These are phyloP conservation scores for Sebastes alutus DNA, from an alignment of 2,797 vertebrate genomes.

Conservation along the genomic window DNA sequence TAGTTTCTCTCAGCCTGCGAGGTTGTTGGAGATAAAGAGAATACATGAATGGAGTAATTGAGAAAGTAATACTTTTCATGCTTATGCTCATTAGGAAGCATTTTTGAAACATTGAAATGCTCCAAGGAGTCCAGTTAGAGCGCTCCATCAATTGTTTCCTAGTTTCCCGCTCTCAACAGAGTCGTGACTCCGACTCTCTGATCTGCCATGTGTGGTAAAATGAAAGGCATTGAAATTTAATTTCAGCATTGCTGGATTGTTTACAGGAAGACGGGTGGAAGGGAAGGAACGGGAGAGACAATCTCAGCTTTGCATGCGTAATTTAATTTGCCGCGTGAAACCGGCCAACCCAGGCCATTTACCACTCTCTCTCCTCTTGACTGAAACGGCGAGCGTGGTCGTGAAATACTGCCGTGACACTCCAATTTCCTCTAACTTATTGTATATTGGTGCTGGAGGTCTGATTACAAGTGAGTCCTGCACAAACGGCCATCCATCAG, in stretches of 20 bases:
- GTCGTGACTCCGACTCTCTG: background rate
- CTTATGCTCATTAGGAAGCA: background rate
- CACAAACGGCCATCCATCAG: slow-evolving; percentile 65
- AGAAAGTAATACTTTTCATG: background rate
- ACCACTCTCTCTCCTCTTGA: slow-evolving; percentile 1
- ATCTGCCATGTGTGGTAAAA: slow-evolving; percentile 28
- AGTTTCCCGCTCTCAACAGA: background rate
- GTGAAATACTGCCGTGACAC: slow-evolving; percentile 57
- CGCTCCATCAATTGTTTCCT: background rate
- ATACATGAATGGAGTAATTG: background rate
- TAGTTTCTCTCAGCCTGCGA: background rate
- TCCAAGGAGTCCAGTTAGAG: background rate
- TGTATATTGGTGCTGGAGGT: slow-evolving; percentile 53
- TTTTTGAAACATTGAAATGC: background rate
- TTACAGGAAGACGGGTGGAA: slow-evolving; percentile 8
- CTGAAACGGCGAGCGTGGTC: background rate
- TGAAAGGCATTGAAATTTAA: slow-evolving; percentile 23
- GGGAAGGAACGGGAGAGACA: background rate
- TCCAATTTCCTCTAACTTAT: slow-evolving; percentile 66
- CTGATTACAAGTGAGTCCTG: slow-evolving; percentile 63
- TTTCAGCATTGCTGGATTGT: slow-evolving; percentile 33
- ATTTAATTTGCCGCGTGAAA: slow-evolving; percentile 53
- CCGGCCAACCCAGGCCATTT: slow-evolving; percentile 23
- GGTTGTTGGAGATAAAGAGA: background rate
- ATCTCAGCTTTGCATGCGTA: slow-evolving; percentile 31